These are phyloP conservation scores for Trogon melanurus DNA, from an alignment of 2,113 vertebrate genomes.

Conservation along the genomic window DNA sequence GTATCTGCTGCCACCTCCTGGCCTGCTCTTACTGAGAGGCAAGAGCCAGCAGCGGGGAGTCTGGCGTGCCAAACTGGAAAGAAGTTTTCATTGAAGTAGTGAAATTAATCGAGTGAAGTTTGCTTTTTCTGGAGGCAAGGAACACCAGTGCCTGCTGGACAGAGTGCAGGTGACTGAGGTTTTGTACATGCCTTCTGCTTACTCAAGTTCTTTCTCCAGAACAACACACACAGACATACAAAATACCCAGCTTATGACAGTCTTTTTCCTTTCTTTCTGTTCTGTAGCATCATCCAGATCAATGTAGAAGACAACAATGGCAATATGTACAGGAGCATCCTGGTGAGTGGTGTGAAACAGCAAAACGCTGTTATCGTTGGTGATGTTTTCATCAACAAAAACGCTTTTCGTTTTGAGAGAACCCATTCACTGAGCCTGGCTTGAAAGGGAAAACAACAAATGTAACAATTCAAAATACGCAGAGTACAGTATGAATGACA, in stretches of 20 bases:
- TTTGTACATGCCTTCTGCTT: background rate
- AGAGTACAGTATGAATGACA: background rate
- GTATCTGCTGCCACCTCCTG: constrained; percentile 75
- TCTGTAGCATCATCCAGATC: constrained; percentile 86
- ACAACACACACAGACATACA: background rate
- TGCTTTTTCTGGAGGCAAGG: background rate
- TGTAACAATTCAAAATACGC: too few species aligned
- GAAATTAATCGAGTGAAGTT: background rate
- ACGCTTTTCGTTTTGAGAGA: background rate
- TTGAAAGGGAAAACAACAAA: background rate
- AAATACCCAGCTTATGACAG: background rate
- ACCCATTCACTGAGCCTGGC: background rate
- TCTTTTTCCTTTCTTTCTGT: background rate
- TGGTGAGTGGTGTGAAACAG: constrained; percentile 75
- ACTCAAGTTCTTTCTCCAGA: background rate
- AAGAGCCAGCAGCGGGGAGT: fast-evolving
- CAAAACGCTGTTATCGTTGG: too few species aligned
- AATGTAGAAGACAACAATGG: constrained; percentile 86
- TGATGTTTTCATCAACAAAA: background rate
- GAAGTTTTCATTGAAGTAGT: background rate
- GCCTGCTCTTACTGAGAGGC: background rate
- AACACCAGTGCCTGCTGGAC: background rate
- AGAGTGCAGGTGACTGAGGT: background rate
- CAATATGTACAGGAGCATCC: constrained; percentile 95
- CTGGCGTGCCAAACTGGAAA: background rate